Conservation (phyloP, 92 coral and sea anemone species). For the Actinostola sp. region DNA sequence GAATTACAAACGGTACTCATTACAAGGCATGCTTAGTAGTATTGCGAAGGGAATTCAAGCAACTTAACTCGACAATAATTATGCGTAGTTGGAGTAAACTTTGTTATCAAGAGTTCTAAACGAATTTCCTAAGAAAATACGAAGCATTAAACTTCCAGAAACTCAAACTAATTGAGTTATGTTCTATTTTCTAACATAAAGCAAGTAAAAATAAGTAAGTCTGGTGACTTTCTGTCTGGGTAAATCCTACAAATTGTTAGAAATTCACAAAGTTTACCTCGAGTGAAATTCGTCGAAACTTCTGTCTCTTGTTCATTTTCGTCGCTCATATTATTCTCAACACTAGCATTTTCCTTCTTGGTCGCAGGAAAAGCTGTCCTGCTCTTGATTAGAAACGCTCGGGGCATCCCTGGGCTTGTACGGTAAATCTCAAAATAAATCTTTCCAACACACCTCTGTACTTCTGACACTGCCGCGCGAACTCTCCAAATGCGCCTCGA, state of each 20-base stretch:
- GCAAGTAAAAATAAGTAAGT: background rate
- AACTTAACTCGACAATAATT: background rate
- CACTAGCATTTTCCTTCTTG: conserved; percentile 38
- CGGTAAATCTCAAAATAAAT: conserved; percentile 50
- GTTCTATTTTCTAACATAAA: background rate
- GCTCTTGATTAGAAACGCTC: conserved; percentile 80
- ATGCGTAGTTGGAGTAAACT: background rate
- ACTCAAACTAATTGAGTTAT: background rate
- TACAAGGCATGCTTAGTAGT: too few species aligned
- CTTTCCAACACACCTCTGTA: conserved; percentile 28
- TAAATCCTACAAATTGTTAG: conserved; percentile 8
- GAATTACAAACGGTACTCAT: too few species aligned
- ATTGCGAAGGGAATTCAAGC: background rate
- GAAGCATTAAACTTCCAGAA: background rate
- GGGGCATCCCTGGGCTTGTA: conserved; percentile 68
- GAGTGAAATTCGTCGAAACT: conserved; percentile 4
- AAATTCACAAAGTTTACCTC: conserved; percentile 32
- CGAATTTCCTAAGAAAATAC: background rate
- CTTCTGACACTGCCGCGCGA: conserved; percentile 46
- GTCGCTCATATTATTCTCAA: conserved; percentile 34
- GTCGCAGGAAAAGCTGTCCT: conserved; percentile 50
- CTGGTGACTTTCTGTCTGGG: background rate
- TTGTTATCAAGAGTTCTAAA: too few species aligned
- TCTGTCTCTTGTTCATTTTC: conserved; percentile 35
- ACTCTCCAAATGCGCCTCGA: conserved; percentile 55